phyloP scores from a whole-genome alignment of 2,113 vertebrate genomes.

The Periophthalmodon schlosseri region DNA sequence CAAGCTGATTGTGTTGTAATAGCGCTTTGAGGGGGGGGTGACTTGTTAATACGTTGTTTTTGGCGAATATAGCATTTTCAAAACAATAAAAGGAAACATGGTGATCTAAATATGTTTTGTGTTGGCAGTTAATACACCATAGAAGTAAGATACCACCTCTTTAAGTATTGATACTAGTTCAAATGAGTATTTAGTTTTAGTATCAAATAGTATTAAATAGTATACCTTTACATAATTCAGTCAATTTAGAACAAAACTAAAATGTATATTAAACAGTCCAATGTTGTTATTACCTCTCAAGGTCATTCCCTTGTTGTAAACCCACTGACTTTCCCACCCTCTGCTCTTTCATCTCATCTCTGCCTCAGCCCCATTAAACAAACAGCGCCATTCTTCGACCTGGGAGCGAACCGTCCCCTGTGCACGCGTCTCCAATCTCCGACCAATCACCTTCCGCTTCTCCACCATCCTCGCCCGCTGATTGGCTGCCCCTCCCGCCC shows the following conservation, averaged over 20 bases:
- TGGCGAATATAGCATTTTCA: too few species aligned
- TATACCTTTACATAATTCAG: neutral
- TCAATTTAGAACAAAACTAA: neutral
- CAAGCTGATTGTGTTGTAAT: too few species aligned
- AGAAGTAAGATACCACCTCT: too few species aligned
- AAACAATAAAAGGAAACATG: too few species aligned
- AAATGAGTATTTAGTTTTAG: too few species aligned
- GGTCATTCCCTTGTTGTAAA: constrained; percentile 21
- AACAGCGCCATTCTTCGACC: constrained; percentile 60
- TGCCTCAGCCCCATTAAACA: constrained; percentile 50
- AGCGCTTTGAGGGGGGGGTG: too few species aligned
- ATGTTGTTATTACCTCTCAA: neutral
- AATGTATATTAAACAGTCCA: neutral
- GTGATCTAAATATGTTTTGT: too few species aligned
- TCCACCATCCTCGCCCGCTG: constrained; percentile 28
- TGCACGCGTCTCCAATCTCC: constrained; percentile 42
- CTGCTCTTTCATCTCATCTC: constrained; percentile 15
- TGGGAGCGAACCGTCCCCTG: constrained; percentile 27
- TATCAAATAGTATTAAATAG: too few species aligned
- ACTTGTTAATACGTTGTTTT: too few species aligned
- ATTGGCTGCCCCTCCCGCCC: constrained; percentile 36
- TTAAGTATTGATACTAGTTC: too few species aligned
- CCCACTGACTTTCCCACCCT: neutral
- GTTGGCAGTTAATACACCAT: too few species aligned
- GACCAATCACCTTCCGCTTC: constrained; percentile 36